phyloP scores from a whole-genome alignment of 2,113 vertebrate genomes.

The Gnathonemus longibarbis region DNA sequence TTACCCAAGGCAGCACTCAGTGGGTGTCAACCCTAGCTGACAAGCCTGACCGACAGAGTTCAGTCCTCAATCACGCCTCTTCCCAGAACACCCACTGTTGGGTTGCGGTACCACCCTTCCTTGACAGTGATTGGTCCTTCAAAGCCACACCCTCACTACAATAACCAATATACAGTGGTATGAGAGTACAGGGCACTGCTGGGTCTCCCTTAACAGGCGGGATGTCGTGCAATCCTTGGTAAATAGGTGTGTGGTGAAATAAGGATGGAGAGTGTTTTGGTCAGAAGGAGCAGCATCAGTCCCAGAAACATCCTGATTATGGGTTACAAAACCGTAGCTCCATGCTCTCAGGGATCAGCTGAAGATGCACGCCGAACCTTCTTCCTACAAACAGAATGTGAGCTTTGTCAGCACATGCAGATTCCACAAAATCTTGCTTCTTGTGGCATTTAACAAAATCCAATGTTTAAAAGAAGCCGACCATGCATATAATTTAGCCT shows the following conservation, averaged over 20 bases:
- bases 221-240: background rate
- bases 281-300: background rate
- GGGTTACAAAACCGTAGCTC: background rate
- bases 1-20: slow-evolving; percentile 12
- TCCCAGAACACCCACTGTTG: background rate
- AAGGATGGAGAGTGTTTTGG: background rate
- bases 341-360: background rate
- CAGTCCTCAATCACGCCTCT: background rate
- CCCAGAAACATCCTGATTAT: background rate
- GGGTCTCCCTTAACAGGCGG: background rate
- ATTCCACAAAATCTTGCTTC: background rate
- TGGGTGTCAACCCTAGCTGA: background rate
- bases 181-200: background rate
- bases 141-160: background rate
- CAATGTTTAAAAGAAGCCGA: background rate
- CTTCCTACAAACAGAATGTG: background rate
- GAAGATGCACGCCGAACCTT: background rate
- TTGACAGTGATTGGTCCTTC: background rate
- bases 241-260: background rate
- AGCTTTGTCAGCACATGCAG: background rate
- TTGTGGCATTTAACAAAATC: background rate
- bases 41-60: background rate
- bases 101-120: background rate
- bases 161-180: background rate
- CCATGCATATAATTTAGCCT: background rate